phyloP scores from a whole-genome alignment of 2,113 vertebrate species.

The Papio anubis region DNA sequence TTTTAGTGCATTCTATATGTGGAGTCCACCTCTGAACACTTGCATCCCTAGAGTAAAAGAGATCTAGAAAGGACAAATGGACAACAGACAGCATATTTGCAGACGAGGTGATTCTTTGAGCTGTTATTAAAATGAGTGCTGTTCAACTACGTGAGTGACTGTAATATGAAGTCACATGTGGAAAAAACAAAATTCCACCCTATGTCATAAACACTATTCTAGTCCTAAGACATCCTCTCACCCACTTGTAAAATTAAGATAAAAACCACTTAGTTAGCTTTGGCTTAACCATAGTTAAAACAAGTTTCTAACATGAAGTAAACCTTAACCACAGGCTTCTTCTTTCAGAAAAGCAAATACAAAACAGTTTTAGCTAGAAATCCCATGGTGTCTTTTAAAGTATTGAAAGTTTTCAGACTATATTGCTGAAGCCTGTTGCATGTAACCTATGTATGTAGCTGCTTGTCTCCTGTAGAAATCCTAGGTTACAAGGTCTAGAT shows the following conservation, averaged over 20 bases:
- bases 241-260: not conserved
- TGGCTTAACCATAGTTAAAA: not conserved
- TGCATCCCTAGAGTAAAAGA: not conserved
- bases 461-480: not conserved
- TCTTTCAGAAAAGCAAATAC: slow-evolving; percentile 40
- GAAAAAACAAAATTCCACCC: not conserved
- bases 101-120: not conserved
- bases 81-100: no score
- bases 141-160: not conserved
- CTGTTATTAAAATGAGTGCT: not conserved
- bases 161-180: not conserved
- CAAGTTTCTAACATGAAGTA: not conserved
- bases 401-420: not conserved
- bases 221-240: not conserved
- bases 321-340: not conserved
- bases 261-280: not conserved
- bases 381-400: not conserved
- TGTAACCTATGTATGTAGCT: not conserved
- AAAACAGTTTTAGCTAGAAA: not conserved
- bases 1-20: not conserved
- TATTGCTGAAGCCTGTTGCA: not conserved
- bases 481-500: not conserved
- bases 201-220: not conserved
- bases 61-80: not conserved
- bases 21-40: not conserved